Percentiles rank a stretch among this genome's conserved stretches.
phyloP scores from a whole-genome alignment of 2,113 vertebrate genomes.

The Chaenogobius annularis region DNA sequence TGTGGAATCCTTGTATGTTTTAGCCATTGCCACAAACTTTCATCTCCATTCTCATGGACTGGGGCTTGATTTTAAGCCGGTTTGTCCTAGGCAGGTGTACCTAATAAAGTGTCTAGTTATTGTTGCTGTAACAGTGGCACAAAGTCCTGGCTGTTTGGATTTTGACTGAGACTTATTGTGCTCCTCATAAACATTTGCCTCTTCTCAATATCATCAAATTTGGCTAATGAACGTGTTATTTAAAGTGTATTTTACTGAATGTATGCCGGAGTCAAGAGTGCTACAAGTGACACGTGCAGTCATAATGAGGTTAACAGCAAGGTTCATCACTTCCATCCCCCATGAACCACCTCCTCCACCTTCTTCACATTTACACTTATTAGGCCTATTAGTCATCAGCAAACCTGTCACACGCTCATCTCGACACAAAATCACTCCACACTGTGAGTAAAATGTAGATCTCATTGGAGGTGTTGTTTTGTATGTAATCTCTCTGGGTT shows the following conservation, averaged over 20 bases:
- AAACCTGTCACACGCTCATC: constrained; percentile 35
- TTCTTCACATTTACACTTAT: constrained; percentile 14
- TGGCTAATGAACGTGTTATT: constrained; percentile 20
- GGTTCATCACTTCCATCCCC: constrained; percentile 36
- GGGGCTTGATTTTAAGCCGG: too few species aligned
- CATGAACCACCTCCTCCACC: not conserved
- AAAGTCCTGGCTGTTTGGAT: not conserved
- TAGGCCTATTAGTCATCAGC: constrained; percentile 42
- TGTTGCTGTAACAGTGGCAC: too few species aligned
- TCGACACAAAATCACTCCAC: constrained; percentile 15
- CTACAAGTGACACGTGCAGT: constrained; percentile 27
- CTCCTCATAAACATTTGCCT: constrained; percentile 29
- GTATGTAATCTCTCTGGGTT: not conserved
- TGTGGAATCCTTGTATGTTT: not conserved
- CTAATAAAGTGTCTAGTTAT: too few species aligned
- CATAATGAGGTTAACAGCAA: constrained; percentile 60
- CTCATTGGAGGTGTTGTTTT: constrained; percentile 18
- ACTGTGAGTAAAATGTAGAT: constrained; percentile 26
- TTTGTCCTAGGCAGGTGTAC: too few species aligned
- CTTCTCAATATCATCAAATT: constrained; percentile 18
- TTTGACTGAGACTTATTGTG: too few species aligned
- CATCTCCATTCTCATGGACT: not conserved
- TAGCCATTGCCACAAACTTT: not conserved
- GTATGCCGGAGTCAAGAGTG: constrained; percentile 12
- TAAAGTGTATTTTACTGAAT: constrained; percentile 13